Evolutionary conservation across 2,797 vertebrate species (phyloP), one percentile per base, ranked within the genome.

Genomic region (Cynodonichthys magdalenae): DNA sequence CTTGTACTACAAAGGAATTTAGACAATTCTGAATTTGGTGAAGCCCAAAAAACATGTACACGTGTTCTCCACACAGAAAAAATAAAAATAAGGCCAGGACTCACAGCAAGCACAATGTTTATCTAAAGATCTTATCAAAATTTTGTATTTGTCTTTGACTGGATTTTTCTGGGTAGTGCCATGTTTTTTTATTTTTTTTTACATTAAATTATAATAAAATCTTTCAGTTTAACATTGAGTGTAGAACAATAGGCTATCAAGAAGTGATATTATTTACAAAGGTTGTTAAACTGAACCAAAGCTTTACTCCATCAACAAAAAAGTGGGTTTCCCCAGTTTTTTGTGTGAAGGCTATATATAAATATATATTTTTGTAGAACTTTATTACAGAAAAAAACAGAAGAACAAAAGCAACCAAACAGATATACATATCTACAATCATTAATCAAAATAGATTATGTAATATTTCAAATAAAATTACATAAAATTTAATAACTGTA

Each of bases 1-100:
- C 75, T 69, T 69, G 51, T 41, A 71, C 55, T 51, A 46, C 52
- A 66, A 63, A 77, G 63, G 36, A 71, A 63, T 42, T 61, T 55
- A 63, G 75, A 59, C 49, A 4, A 44, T 55, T 75, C 45, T 63
- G 19, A 29, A 51, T 42, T 61, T 53, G 53, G 15, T 71, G 41
- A 67, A 74, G 65, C 57, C 52, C 60, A 17, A 71, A 24, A 36
- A 74, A 14, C 58, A 47, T 60, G 45, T 39, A 20, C 15, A 47
- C 36, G n/a, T 58, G 49, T 61, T 34, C 44, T 15, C 66, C 62
- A 47, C 17, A 42, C 42, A 60, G 48, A 31, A 31, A 31, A 31
- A 24, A 24, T 24, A 24, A 24, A 24, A 31, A 31, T 8, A 66
- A 60, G 59, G 27, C 60, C 48, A 39, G 31, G 31, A 48, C 48